These are phyloP conservation scores for Beris chalybata DNA, from an alignment of 2,888 invertebrate genomes.

Conservation along the genomic window DNA sequence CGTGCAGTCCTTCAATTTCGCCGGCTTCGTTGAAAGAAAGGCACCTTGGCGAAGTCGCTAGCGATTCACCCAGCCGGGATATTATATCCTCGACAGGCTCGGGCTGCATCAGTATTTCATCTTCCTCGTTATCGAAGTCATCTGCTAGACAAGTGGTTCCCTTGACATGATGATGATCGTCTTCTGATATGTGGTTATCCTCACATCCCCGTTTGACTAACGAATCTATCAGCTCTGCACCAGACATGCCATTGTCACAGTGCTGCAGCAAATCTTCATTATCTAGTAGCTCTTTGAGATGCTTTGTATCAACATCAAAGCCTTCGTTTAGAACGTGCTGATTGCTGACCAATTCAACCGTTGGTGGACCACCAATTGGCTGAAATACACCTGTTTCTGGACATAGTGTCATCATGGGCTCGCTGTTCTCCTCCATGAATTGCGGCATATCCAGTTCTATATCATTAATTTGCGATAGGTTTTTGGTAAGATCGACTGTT, in stretches of 20 bases:
- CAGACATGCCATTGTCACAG: constrained; percentile 56
- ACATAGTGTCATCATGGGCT: constrained; percentile 46
- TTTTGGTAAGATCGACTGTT: constrained; percentile 41
- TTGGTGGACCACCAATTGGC: neutral
- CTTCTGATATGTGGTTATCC: constrained; percentile 59
- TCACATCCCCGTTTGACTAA: constrained; percentile 66
- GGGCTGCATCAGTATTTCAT: constrained; percentile 57
- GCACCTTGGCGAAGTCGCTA: constrained; percentile 56
- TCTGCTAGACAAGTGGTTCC: constrained; percentile 49
- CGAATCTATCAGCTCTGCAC: constrained; percentile 61
- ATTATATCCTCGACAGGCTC: constrained; percentile 65
- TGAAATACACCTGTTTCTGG: constrained; percentile 50
- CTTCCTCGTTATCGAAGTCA: constrained; percentile 59
- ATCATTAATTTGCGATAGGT: constrained; percentile 41
- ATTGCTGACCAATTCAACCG: constrained; percentile 19
- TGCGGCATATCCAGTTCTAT: constrained; percentile 38
- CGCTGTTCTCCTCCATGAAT: constrained; percentile 36
- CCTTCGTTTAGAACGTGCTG: constrained; percentile 27
- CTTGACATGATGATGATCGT: constrained; percentile 53
- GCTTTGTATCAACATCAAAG: constrained; percentile 48
- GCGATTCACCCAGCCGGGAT: constrained; percentile 65
- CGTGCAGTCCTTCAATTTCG: constrained; percentile 54
- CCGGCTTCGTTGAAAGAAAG: constrained; percentile 55
- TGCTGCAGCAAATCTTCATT: constrained; percentile 53
- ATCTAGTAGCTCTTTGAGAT: constrained; percentile 53